These are phyloP conservation scores for Opisthocomus hoazin DNA, from an alignment of 2,113 vertebrate species.

Conservation along the genomic window DNA sequence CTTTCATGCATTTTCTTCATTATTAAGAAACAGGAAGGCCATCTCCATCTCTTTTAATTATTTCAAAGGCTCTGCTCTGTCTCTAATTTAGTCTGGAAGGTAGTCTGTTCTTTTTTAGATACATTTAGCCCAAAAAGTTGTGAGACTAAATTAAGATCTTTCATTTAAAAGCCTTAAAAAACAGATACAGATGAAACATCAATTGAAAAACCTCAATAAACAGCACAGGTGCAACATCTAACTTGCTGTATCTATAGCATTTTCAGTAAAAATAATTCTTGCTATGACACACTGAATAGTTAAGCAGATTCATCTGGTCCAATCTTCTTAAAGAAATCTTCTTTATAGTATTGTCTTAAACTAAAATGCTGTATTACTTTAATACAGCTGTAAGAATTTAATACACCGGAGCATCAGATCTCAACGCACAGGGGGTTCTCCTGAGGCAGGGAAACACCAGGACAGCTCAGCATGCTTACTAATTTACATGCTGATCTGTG, in stretches of 20 bases:
- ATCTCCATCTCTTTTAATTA: not conserved
- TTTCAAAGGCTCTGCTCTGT: not conserved
- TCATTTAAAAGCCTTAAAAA: not conserved
- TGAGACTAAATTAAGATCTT: not conserved
- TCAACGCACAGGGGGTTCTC: too few relatives aligned
- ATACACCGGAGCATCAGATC: too few relatives aligned
- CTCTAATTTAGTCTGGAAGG: not conserved
- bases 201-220: not conserved
- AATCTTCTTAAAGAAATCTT: not conserved
- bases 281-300: not conserved
- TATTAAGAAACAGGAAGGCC: not conserved
- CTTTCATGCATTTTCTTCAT: not conserved
- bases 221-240: not conserved
- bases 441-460: too few relatives aligned
- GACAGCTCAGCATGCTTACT: too few relatives aligned
- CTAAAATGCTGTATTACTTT: not conserved
- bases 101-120: not conserved
- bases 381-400: too few relatives aligned
- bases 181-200: rapidly evolving
- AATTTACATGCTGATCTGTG: too few relatives aligned
- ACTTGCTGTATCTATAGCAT: not conserved
- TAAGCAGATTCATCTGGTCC: not conserved
- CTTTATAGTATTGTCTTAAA: not conserved
- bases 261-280: not conserved
- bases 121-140: not conserved